phyloP scores from a whole-genome alignment of 2,888 invertebrate species.

The Hemithea aestivaria region DNA sequence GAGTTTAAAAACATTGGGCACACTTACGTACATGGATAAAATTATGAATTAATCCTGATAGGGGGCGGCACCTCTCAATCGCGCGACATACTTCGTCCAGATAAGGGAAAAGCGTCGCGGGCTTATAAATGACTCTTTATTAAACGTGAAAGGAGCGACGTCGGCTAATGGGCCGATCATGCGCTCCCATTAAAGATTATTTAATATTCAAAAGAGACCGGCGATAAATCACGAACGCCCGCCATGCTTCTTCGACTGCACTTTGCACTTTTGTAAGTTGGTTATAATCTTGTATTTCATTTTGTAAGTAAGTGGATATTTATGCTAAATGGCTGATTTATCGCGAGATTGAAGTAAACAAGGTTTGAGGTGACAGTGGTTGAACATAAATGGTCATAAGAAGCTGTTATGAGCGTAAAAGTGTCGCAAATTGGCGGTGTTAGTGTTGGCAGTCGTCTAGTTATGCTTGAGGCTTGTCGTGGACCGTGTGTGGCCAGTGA shows the following conservation, averaged over 20 bases:
- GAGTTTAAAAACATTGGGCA: conserved; percentile 40
- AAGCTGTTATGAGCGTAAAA: conserved; percentile 58
- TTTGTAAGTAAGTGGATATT: conserved; percentile 21
- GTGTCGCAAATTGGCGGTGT: conserved; percentile 61
- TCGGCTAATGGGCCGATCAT: conserved; percentile 79
- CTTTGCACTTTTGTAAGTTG: conserved; percentile 67
- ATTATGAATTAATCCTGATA: conserved; percentile 76
- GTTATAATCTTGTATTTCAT: conserved; percentile 46
- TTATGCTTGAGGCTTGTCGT: conserved; percentile 43
- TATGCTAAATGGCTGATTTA: conserved; percentile 15
- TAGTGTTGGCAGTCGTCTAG: conserved; percentile 50
- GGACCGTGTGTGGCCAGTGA: conserved; percentile 62
- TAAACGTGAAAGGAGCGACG: conserved; percentile 78
- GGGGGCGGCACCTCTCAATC: conserved; percentile 76
- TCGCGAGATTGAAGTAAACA: conserved; percentile 39
- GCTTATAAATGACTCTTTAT: conserved; percentile 80
- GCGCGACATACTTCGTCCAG: conserved; percentile 73
- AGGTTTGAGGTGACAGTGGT: conserved; percentile 39
- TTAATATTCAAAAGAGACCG: conserved; percentile 78
- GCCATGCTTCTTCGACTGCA: conserved; percentile 71
- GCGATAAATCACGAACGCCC: conserved; percentile 75
- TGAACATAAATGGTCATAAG: conserved; percentile 48
- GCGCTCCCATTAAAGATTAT: conserved; percentile 80
- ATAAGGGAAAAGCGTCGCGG: conserved; percentile 76
- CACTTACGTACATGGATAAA: conserved; percentile 61